These are phyloP conservation scores for Paragorgia papillata DNA, from an alignment of 92 coral and sea anemone species.

Conservation along the genomic window DNA sequence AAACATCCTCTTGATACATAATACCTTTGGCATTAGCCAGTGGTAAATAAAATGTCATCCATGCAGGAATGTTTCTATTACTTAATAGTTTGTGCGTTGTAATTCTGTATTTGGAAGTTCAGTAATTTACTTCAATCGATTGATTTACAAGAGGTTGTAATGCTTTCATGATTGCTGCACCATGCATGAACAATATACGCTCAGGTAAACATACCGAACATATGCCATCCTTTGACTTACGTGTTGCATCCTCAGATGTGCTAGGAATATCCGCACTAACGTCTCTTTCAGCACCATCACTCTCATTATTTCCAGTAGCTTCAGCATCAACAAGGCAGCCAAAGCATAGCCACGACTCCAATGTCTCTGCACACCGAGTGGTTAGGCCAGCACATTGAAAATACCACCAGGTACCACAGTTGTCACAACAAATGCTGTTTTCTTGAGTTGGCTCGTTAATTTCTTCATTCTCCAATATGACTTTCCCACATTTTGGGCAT, in stretches of 20 bases:
- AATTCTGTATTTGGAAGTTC: too few species aligned
- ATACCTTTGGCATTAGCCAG: too few species aligned
- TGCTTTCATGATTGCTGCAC: constrained; percentile 58
- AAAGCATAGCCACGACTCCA: constrained; percentile 23
- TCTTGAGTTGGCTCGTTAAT: constrained; percentile 47
- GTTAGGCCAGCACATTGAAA: constrained; percentile 27
- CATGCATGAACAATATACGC: constrained; percentile 52
- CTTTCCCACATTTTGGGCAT: constrained; percentile 59
- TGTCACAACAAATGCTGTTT: constrained; percentile 32
- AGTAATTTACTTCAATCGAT: background rate
- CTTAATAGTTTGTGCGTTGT: too few species aligned
- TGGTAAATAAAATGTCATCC: too few species aligned
- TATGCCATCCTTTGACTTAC: constrained; percentile 46
- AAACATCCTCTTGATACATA: too few species aligned
- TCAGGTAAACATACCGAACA: constrained; percentile 30
- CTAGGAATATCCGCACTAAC: too few species aligned
- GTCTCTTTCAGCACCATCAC: background rate
- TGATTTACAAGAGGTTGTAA: constrained; percentile 55
- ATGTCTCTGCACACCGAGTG: constrained; percentile 2
- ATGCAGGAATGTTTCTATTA: too few species aligned
- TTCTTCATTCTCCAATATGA: constrained; percentile 51
- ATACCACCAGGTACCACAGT: constrained; percentile 33
- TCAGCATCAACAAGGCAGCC: constrained; percentile 2
- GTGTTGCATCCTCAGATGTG: too few species aligned
- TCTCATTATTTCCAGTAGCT: background rate